Evolutionary conservation across 2,113 vertebrate genomes (phyloP).

Genomic region (Budorcas taxicolor): DNA sequence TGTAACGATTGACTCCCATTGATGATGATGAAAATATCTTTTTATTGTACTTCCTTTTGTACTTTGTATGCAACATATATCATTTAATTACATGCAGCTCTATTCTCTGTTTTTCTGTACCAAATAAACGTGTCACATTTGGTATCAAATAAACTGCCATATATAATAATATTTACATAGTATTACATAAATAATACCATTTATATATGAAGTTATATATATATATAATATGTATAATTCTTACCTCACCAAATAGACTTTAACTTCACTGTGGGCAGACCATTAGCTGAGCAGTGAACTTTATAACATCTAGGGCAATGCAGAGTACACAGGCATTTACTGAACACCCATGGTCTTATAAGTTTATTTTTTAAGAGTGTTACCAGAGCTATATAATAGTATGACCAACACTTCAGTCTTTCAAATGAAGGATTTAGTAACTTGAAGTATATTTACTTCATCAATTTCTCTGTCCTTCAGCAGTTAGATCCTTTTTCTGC

Average conservation of each 20-base stretch:
- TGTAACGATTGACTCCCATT: neutral
- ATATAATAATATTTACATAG: neutral
- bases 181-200: neutral
- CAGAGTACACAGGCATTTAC: neutral
- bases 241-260: neutral
- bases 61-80: neutral
- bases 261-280: neutral
- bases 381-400: neutral
- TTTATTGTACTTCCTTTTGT: neutral
- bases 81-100: neutral
- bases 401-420: neutral
- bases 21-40: neutral
- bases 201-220: neutral
- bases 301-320: neutral
- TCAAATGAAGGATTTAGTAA: neutral
- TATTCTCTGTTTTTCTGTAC: neutral
- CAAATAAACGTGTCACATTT: neutral
- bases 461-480: neutral
- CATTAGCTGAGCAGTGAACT: neutral
- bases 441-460: neutral
- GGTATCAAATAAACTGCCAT: neutral
- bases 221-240: neutral
- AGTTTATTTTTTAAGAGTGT: slow-evolving; percentile 2
- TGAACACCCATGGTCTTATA: neutral
- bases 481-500: neutral